phyloP scores from a whole-genome alignment of 2,888 invertebrate genomes.

The Hyppa rectilinea region DNA sequence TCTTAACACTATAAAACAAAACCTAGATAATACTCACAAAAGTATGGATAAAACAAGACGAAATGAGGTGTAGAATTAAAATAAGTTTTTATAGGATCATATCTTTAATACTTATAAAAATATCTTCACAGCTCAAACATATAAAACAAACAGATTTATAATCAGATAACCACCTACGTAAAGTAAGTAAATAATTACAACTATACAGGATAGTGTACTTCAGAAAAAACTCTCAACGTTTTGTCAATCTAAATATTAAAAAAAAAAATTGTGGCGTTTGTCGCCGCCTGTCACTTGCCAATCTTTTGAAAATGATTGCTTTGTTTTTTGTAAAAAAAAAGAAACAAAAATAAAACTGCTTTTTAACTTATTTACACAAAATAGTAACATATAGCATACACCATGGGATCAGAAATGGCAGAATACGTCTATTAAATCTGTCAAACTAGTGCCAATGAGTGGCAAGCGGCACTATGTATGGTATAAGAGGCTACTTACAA shows the following conservation, averaged over 20 bases:
- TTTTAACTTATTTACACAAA: conserved; percentile 4
- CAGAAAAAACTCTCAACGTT: neutral
- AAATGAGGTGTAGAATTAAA: neutral
- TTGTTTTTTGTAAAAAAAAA: neutral
- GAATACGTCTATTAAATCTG: neutral
- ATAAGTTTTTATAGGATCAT: neutral
- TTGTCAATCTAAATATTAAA: conserved; percentile 8
- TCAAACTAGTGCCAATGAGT: neutral
- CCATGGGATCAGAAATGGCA: neutral
- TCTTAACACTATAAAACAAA: too few species aligned
- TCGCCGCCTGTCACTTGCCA: neutral
- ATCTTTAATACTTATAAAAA: conserved; percentile 46
- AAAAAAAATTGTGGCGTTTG: neutral
- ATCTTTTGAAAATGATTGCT: neutral
- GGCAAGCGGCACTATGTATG: neutral
- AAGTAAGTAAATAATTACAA: conserved; percentile 11
- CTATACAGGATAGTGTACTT: conserved; percentile 31
- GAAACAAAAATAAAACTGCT: neutral
- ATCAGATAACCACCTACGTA: neutral
- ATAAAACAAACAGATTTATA: conserved; percentile 18
- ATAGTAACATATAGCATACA: neutral
- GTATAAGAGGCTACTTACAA: neutral
- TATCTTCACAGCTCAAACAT: conserved; percentile 41
- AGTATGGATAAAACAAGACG: neutral
- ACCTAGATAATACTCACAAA: too few species aligned